A percentile compares a stretch with the other conserved stretches of the same genome.
phyloP scores from a whole-genome alignment of 2,797 vertebrate species.

The Kryptopterus vitreolus region DNA sequence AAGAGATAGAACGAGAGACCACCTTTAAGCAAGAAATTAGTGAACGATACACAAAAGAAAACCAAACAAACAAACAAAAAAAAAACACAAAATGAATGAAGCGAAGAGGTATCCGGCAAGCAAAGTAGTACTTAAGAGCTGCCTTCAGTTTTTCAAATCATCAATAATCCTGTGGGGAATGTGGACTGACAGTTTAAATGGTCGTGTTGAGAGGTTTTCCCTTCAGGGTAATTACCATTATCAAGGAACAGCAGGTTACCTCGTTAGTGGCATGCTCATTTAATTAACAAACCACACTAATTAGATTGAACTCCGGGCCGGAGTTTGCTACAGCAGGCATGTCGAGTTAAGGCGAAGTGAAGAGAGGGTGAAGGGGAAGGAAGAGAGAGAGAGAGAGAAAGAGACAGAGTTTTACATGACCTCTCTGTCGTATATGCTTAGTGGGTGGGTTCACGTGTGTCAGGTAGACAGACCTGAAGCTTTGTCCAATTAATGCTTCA shows the following conservation, averaged over 20 bases:
- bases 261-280: slow-evolving; percentile 76
- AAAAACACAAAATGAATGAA: neutral
- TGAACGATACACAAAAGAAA: slow-evolving; percentile 18
- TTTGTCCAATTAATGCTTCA: slow-evolving; percentile 19
- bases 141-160: slow-evolving; percentile 57
- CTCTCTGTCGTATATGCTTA: neutral
- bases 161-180: slow-evolving; percentile 63
- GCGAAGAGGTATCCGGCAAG: neutral
- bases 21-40: slow-evolving; percentile 3
- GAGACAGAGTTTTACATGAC: slow-evolving; percentile 19
- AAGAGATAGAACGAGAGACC: slow-evolving; percentile 19
- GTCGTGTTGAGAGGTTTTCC: slow-evolving; percentile 73
- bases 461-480: slow-evolving; percentile 11
- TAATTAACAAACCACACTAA: slow-evolving; percentile 75
- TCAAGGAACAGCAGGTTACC: slow-evolving; percentile 79
- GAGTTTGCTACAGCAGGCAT: slow-evolving; percentile 54
- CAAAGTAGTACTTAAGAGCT: slow-evolving; percentile 17
- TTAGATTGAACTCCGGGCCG: slow-evolving; percentile 64
- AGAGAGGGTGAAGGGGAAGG: slow-evolving; percentile 10
- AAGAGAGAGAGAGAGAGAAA: neutral
- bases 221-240: slow-evolving; percentile 76
- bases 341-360: slow-evolving; percentile 47
- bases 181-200: slow-evolving; percentile 77
- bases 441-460: slow-evolving; percentile 6
- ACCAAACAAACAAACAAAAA: slow-evolving; percentile 19